Conservation (phyloP, 2,797 vertebrate genomes). For the Enteromius argenteus region DNA sequence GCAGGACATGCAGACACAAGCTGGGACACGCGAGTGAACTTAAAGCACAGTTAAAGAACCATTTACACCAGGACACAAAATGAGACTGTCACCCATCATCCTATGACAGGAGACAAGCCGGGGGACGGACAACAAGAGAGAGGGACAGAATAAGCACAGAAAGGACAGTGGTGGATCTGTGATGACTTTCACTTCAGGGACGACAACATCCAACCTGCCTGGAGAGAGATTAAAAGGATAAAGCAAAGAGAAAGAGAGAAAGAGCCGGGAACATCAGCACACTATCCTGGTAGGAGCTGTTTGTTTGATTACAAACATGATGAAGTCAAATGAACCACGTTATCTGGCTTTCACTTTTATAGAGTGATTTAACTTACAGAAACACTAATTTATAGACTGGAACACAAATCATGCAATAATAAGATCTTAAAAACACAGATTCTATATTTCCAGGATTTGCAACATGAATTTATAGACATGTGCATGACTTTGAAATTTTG, state of each 20-base stretch:
- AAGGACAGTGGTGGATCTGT: background rate
- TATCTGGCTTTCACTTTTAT: background rate
- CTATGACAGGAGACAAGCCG: background rate
- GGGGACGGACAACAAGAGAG: background rate
- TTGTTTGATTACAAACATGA: background rate
- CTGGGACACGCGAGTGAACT: background rate
- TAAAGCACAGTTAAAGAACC: conserved; percentile 2
- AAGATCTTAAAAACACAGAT: background rate
- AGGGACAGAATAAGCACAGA: background rate
- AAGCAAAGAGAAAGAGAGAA: conserved; percentile 10
- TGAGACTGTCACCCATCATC: conserved; percentile 17
- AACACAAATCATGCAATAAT: background rate
- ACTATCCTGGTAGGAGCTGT: background rate
- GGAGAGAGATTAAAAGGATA: background rate
- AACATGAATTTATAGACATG: background rate
- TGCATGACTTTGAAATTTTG: background rate
- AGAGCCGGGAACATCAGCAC: background rate
- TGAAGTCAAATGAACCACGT: background rate
- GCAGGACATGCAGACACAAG: conserved; percentile 25
- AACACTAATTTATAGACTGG: background rate
- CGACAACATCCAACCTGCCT: conserved; percentile 15
- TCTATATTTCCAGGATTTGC: background rate
- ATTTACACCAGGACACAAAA: background rate
- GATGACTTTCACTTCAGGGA: conserved; percentile 25
- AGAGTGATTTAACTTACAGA: background rate